These are phyloP conservation scores for Dryoscopus gambensis DNA, from an alignment of 2,113 vertebrate genomes.

Conservation along the genomic window DNA sequence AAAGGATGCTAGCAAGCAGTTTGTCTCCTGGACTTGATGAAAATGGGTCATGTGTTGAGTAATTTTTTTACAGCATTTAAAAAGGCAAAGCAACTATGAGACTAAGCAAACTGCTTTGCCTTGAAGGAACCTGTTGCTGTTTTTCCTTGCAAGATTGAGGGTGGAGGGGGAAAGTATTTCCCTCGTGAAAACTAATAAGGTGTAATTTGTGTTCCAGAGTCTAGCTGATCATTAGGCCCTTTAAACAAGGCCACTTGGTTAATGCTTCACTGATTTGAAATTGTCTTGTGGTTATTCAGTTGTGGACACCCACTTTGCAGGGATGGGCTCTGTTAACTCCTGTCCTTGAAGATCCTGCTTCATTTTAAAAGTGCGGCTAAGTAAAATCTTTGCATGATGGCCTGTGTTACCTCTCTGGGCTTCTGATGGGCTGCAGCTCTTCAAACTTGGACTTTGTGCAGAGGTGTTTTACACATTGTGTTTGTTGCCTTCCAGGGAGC, in stretches of 20 bases:
- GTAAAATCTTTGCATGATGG: neutral
- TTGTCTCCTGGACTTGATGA: neutral
- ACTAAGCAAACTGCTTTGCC: neutral
- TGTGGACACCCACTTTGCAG: neutral
- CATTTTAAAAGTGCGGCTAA: neutral
- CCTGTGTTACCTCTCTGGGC: neutral
- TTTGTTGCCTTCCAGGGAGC: neutral
- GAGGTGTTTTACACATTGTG: neutral
- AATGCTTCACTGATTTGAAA: neutral
- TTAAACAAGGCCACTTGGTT: neutral
- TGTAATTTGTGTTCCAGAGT: neutral
- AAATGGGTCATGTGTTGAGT: neutral
- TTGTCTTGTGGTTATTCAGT: neutral
- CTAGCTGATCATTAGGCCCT: neutral
- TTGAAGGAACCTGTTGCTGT: neutral
- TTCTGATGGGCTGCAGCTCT: neutral
- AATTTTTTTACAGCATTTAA: neutral
- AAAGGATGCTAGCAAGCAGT: neutral
- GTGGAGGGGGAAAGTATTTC: neutral
- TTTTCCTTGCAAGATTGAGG: neutral
- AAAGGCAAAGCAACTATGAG: neutral
- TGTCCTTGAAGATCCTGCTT: neutral
- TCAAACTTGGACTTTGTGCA: neutral
- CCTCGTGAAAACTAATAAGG: neutral
- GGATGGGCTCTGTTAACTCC: neutral